Evolutionary conservation across 2,888 invertebrate genomes (phyloP).

Genomic region (Amphipyra tragopoginis): DNA sequence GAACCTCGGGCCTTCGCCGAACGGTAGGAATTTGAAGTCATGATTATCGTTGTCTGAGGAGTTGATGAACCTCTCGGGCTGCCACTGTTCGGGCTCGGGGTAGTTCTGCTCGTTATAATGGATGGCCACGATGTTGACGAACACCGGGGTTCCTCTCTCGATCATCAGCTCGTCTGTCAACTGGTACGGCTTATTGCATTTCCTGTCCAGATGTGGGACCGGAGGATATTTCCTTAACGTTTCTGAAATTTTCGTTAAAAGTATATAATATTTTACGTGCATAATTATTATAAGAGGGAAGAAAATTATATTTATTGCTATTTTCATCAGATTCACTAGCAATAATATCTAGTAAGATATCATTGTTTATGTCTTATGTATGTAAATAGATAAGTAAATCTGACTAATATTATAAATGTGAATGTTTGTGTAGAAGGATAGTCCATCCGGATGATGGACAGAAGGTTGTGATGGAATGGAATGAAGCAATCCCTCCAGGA

Average conservation of each 20-base stretch:
- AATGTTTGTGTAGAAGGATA: no score
- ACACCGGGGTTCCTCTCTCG: conserved; percentile 74
- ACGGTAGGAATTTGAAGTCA: conserved; percentile 75
- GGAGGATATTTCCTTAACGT: conserved; percentile 77
- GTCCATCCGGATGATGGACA: no score
- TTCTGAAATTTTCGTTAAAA: conserved; percentile 64
- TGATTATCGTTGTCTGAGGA: conserved; percentile 71
- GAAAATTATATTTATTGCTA: no score
- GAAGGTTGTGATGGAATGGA: no score
- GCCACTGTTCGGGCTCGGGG: conserved; percentile 76
- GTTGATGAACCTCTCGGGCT: conserved; percentile 72
- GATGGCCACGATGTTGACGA: conserved; percentile 74
- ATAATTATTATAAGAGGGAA: no score
- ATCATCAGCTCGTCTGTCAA: conserved; percentile 72
- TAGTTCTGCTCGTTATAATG: conserved; percentile 73
- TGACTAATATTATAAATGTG: no score
- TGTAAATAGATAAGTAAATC: no score
- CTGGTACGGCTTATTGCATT: conserved; percentile 69
- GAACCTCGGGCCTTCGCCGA: conserved; percentile 81
- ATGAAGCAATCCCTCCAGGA: no score
- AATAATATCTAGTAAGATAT: no score
- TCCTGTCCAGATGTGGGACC: conserved; percentile 72
- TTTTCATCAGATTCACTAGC: no score
- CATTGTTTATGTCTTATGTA: no score
- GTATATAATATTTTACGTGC: no score